Conservation (phyloP, 2,113 vertebrate genomes). For the Archocentrus centrarchus region DNA sequence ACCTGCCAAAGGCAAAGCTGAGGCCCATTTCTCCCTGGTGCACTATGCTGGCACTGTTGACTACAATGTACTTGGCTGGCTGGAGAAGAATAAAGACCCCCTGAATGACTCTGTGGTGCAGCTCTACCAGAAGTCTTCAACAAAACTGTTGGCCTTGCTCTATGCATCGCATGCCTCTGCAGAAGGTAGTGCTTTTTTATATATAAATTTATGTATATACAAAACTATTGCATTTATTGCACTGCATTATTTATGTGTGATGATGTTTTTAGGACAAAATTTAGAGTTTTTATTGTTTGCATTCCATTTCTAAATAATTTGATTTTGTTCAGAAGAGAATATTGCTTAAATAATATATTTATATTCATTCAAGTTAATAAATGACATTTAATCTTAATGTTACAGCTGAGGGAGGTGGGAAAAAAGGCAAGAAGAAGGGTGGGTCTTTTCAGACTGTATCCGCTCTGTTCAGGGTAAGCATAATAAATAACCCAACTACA, state of each 20-base stretch:
- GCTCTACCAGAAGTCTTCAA: slow-evolving; percentile 69
- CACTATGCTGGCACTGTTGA: slow-evolving; percentile 80
- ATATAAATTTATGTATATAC: neutral
- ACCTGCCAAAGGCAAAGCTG: slow-evolving; percentile 77
- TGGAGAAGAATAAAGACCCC: too few species aligned
- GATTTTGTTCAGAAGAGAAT: neutral
- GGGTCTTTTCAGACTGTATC: slow-evolving; percentile 72
- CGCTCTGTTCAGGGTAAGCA: slow-evolving; percentile 55
- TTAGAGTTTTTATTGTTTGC: neutral
- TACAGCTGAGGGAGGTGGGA: slow-evolving; percentile 74
- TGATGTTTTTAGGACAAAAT: neutral
- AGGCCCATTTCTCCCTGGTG: slow-evolving; percentile 77
- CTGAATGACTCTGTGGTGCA: too few species aligned
- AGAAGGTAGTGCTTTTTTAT: slow-evolving; percentile 54
- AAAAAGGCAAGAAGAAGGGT: slow-evolving; percentile 71
- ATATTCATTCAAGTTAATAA: neutral
- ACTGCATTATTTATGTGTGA: too few species aligned
- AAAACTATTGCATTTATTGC: slow-evolving; percentile 33
- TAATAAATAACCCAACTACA: too few species aligned
- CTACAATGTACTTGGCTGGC: too few species aligned
- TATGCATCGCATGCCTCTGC: slow-evolving; percentile 58
- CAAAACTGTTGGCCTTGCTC: slow-evolving; percentile 70
- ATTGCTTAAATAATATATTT: neutral
- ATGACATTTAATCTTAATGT: neutral
- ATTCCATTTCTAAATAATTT: neutral